A percentile compares a stretch with the other conserved stretches of the same genome.
These are phyloP conservation scores for Lagocephalus sceleratus DNA, from an alignment of 2,797 vertebrate species.

Conservation along the genomic window DNA sequence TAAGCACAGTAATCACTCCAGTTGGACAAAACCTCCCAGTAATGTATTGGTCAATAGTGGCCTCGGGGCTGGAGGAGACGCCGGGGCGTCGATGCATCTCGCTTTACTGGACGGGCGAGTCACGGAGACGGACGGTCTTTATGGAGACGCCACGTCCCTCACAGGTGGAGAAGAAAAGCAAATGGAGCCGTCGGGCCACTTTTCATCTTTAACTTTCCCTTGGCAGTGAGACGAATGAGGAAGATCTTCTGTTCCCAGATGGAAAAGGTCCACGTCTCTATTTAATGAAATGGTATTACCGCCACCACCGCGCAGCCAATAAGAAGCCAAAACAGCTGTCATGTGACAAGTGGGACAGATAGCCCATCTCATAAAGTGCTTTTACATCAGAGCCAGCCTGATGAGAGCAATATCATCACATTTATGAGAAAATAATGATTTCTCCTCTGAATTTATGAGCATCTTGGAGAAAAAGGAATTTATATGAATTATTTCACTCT, in stretches of 20 bases:
- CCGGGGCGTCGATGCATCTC: slow-evolving; percentile 49
- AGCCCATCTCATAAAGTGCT: slow-evolving; percentile 68
- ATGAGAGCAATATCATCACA: slow-evolving; percentile 77
- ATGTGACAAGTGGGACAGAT: slow-evolving; percentile 62
- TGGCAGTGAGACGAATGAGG: slow-evolving; percentile 40
- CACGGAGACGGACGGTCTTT: slow-evolving; percentile 42
- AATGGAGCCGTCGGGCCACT: slow-evolving; percentile 39
- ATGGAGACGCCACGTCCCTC: slow-evolving; percentile 39
- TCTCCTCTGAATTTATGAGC: slow-evolving; percentile 73
- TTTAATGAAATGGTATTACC: slow-evolving; percentile 64
- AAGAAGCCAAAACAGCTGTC: slow-evolving; percentile 22
- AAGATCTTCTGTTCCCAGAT: slow-evolving; percentile 35
- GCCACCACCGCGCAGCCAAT: slow-evolving; percentile 50
- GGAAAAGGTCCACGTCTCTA: slow-evolving; percentile 43
- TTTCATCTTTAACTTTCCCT: slow-evolving; percentile 60
- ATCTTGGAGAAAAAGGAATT: slow-evolving; percentile 49
- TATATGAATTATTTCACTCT: slow-evolving; percentile 63
- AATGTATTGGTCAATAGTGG: slow-evolving; percentile 57
- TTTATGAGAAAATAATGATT: slow-evolving; percentile 83
- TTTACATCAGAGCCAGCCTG: slow-evolving; percentile 62
- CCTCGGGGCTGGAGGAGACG: slow-evolving; percentile 48
- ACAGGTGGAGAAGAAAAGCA: slow-evolving; percentile 22
- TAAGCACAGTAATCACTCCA: slow-evolving; percentile 62
- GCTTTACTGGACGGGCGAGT: slow-evolving; percentile 55
- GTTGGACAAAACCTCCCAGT: slow-evolving; percentile 58